Base-by-base conservation (phyloP, 1,140 invertebrate species). In the Magallana ariakensis region DNA sequence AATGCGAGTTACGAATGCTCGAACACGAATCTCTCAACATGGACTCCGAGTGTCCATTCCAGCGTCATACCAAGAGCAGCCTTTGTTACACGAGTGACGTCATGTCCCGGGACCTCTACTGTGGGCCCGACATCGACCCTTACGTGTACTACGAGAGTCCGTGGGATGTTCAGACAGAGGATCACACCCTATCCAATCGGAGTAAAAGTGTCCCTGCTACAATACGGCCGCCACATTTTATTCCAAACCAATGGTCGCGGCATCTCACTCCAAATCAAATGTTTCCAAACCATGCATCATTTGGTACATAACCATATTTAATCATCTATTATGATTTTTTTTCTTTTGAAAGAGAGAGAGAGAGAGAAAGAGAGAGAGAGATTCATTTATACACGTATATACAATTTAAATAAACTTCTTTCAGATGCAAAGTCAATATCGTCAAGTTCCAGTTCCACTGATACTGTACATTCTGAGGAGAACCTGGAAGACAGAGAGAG, bases 1-100 rank as follows among this genome's bases (percentile, higher is more conserved):
- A 90, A 84, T 90, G 89, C 33, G 87, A 89, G 22, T 81, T 80
- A 19, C 70, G 88, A 80, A 87, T 90, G 82, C 62, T 66, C 0
- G 85, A 66, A 8, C 86, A 90, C 33, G 87, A 89, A 22, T 84
- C 85, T 10, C 16, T 84, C n/a, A 70, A 70, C 33, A 46, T 56
- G 16, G 85, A 87, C 22, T 19, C 80, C 13, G 33, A 7, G 9
- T 54, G 85, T 53, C 85, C 85, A 56, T 87, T 83, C 54, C 33
- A 83, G 81, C 81, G 81, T 0, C 81, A 56, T 11, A 55, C 26
- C 16, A 22, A 83, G 10, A 83, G 46, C 53, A 53, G n/a, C 9
- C 6, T 83, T 11, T 80, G 26, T 22, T 80, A 33, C 15, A 33
- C 16, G 0, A 26, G 26, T 80, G 75, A 80, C 22, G 26, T 80